phyloP scores from a whole-genome alignment of 2,113 vertebrate genomes.

The Carassius gibelio region DNA sequence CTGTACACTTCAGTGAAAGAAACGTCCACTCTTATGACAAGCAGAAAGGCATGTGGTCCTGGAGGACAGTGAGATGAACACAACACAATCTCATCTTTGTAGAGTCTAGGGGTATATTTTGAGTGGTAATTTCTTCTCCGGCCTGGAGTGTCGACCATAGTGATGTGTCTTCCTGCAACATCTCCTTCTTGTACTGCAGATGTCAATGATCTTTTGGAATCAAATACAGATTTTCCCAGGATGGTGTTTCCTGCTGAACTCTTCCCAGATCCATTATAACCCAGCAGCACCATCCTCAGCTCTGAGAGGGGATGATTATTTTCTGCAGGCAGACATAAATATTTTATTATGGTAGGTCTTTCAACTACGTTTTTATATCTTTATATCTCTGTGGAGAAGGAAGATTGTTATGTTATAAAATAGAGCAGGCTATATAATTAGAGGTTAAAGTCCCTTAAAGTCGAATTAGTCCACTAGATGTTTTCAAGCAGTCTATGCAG shows the following conservation, averaged over 20 bases:
- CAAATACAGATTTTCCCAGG: constrained; percentile 13
- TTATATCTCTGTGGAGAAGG: background rate
- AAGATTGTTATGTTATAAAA: background rate
- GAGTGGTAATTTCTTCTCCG: background rate
- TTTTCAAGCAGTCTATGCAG: background rate
- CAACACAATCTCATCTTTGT: constrained; percentile 18
- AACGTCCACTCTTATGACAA: background rate
- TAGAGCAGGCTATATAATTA: no score
- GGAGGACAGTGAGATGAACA: constrained; percentile 22
- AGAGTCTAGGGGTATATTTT: background rate
- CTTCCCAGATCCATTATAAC: constrained; percentile 14
- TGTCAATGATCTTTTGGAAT: background rate
- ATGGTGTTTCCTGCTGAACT: constrained; percentile 18
- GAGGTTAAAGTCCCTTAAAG: background rate
- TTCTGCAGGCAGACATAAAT: background rate
- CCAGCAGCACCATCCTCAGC: constrained; percentile 12
- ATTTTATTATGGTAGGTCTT: background rate
- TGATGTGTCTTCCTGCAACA: background rate
- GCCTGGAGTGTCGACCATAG: background rate
- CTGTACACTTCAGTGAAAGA: constrained; percentile 23
- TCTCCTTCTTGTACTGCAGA: background rate
- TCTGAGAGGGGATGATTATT: background rate
- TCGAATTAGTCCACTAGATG: background rate
- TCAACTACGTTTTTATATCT: background rate
- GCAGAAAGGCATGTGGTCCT: constrained; percentile 24